Evolutionary conservation across 2,888 invertebrate genomes (phyloP).

Genomic region (Dasysyrphus tricinctus): DNA sequence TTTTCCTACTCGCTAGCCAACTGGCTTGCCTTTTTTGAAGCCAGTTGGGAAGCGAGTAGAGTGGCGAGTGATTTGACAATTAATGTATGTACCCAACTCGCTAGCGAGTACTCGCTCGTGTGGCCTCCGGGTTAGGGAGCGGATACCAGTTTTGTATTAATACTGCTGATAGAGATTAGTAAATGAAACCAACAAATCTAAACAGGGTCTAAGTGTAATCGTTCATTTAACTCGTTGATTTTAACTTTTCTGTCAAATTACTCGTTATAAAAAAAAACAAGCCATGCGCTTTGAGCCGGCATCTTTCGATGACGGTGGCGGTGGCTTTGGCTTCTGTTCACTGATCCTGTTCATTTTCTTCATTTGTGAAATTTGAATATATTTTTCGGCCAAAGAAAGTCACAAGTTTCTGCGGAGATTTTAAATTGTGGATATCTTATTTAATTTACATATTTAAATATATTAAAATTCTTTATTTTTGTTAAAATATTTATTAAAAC

Average conservation of each 20-base stretch:
- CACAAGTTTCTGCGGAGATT: conserved; percentile 15
- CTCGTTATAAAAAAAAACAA: conserved; percentile 29
- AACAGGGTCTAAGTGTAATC: not conserved
- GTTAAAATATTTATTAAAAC: conserved; percentile 47
- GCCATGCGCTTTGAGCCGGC: conserved; percentile 69
- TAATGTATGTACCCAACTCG: too few species aligned
- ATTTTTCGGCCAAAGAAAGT: conserved; percentile 25
- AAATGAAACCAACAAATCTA: too few species aligned
- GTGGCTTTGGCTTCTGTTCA: conserved; percentile 39
- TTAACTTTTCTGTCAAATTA: not conserved
- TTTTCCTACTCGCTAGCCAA: too few species aligned
- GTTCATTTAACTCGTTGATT: not conserved
- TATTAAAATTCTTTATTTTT: conserved; percentile 58
- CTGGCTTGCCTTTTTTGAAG: too few species aligned
- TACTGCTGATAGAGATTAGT: too few species aligned
- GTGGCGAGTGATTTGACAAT: too few species aligned
- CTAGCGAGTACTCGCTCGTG: too few species aligned
- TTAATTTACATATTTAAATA: conserved; percentile 25
- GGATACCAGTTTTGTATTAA: too few species aligned
- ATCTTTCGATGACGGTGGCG: conserved; percentile 35
- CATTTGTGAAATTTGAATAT: conserved; percentile 2
- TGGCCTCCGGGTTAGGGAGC: too few species aligned
- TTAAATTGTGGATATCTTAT: conserved; percentile 6
- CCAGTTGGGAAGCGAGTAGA: too few species aligned
- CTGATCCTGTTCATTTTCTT: not conserved